phyloP scores from a whole-genome alignment of 2,113 vertebrate genomes.

The Ceuthmochares aereus region DNA sequence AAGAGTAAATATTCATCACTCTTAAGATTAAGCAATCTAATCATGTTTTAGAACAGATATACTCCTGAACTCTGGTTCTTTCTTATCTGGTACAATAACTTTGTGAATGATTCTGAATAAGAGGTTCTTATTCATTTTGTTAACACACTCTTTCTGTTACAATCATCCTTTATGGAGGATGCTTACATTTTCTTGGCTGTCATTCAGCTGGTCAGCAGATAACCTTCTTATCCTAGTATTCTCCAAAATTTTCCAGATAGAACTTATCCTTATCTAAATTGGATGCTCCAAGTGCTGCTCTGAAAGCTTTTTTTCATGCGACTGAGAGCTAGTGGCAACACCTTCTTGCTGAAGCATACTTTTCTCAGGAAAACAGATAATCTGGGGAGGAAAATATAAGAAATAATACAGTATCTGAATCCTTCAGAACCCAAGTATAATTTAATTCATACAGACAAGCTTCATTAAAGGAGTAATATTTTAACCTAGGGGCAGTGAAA shows the following conservation, averaged over 20 bases:
- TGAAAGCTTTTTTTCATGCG: not conserved
- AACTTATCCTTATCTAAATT: slow-evolving; percentile 44
- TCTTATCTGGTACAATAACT: slow-evolving; percentile 33
- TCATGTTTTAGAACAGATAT: not conserved
- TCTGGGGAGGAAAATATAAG: not conserved
- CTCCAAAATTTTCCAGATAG: slow-evolving; percentile 24
- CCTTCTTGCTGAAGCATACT: not conserved
- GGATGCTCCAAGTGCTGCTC: not conserved
- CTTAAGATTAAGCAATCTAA: slow-evolving; percentile 22
- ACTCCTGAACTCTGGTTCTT: not conserved
- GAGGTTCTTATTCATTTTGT: not conserved
- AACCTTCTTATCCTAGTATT: slow-evolving; percentile 39
- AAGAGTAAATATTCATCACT: slow-evolving; percentile 20
- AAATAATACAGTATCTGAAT: not conserved
- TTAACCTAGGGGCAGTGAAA: not conserved
- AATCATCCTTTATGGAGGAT: not conserved
- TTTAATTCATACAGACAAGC: not conserved
- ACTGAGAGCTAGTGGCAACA: not conserved
- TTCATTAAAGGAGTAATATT: not conserved
- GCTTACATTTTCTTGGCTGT: slow-evolving; percentile 29
- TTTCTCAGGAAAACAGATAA: not conserved
- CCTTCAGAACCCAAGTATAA: not conserved
- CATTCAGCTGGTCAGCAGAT: slow-evolving; percentile 41
- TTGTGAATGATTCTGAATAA: slow-evolving; percentile 21
- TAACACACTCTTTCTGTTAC: not conserved